Evolutionary conservation across 2,113 vertebrate genomes (phyloP).

Genomic region (Phylloscopus trochiloides): DNA sequence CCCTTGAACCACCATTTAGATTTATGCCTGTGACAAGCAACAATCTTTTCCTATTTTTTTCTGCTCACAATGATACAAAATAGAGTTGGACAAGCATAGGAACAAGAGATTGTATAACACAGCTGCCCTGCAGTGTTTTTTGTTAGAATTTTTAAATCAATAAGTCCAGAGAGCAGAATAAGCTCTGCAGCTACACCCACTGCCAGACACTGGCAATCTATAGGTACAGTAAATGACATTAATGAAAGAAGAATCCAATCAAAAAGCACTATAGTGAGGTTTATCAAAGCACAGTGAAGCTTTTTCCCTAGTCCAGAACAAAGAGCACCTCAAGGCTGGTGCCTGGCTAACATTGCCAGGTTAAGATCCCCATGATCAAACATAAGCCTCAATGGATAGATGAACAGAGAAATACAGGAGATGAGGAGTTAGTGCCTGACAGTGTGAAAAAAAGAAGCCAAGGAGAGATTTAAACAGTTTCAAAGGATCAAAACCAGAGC

Average conservation of each 20-base stretch:
- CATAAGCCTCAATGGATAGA: background rate
- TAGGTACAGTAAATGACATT: background rate
- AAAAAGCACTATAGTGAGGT: background rate
- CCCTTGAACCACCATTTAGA: background rate
- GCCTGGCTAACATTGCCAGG: background rate
- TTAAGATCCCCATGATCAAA: background rate
- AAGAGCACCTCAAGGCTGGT: background rate
- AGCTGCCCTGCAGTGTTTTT: background rate
- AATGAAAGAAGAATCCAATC: background rate
- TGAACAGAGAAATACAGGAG: background rate
- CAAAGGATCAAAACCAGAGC: slow-evolving; percentile 6
- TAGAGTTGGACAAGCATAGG: background rate
- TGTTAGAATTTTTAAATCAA: slow-evolving; percentile 7
- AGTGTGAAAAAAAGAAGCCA: background rate
- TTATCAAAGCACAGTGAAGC: background rate
- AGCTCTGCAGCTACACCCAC: background rate
- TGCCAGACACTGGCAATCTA: background rate
- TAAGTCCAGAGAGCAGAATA: background rate
- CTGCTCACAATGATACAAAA: background rate
- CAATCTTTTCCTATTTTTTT: background rate
- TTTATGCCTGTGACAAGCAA: background rate
- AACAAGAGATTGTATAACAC: background rate
- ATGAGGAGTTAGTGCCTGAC: background rate
- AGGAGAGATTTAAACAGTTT: background rate
- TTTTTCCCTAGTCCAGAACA: background rate